Percentiles rank a stretch among this genome's conserved stretches.
These are phyloP conservation scores for Rhynchonema sp. DNA, from an alignment of 2,888 invertebrate genomes.

Conservation along the genomic window DNA sequence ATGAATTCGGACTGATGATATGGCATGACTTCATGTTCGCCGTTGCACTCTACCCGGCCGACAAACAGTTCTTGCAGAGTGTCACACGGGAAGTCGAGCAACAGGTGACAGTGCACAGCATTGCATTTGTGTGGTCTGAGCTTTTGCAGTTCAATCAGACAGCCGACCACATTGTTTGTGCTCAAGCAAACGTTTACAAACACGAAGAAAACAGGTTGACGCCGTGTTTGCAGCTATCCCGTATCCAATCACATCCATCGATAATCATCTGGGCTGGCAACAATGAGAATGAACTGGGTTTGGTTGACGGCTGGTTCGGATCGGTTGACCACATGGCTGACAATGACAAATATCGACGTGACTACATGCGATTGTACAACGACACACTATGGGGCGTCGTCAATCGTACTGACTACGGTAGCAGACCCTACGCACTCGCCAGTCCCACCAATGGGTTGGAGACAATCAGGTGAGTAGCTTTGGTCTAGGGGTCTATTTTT, in stretches of 20 bases:
- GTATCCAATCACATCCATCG: slow-evolving; percentile 65
- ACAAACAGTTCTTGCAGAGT: slow-evolving; percentile 47
- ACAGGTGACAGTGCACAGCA: too few relatives aligned
- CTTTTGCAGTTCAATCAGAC: too few relatives aligned
- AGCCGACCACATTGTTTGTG: too few relatives aligned
- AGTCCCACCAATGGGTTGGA: slow-evolving; percentile 72
- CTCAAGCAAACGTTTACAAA: too few relatives aligned
- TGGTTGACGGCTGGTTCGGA: slow-evolving; percentile 29
- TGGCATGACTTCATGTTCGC: slow-evolving; percentile 98
- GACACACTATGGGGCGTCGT: slow-evolving; percentile 50
- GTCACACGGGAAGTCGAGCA: slow-evolving; percentile 55
- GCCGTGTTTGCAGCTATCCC: neutral
- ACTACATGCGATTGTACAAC: slow-evolving; percentile 48
- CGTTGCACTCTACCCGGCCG: slow-evolving; percentile 73
- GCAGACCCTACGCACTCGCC: slow-evolving; percentile 54
- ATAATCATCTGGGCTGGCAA: slow-evolving; percentile 78
- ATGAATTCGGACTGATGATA: slow-evolving; percentile 63
- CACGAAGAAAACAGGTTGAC: too few relatives aligned
- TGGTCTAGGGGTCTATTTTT: too few relatives aligned
- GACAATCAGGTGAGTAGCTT: slow-evolving; percentile 13
- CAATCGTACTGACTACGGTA: slow-evolving; percentile 39
- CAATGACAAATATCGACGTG: slow-evolving; percentile 3
- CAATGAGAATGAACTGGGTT: slow-evolving; percentile 83
- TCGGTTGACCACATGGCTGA: neutral
- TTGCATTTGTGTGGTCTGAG: too few relatives aligned